These are phyloP conservation scores for Campaea margaritaria DNA, from an alignment of 2,888 invertebrate genomes.

Conservation along the genomic window DNA sequence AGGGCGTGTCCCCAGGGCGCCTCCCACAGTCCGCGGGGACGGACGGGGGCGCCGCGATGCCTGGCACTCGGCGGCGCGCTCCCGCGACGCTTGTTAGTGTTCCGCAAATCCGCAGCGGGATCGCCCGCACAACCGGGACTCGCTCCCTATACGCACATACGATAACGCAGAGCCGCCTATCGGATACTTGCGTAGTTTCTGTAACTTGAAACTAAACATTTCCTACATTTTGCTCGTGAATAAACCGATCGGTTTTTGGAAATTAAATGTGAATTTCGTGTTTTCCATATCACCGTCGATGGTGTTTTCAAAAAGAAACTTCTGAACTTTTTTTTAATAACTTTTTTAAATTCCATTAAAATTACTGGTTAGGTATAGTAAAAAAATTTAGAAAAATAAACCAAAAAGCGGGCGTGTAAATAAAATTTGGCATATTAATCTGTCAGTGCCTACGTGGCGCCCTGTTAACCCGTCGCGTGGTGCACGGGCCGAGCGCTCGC, in stretches of 20 bases:
- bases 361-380: neutral
- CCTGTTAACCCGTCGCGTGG: conserved; percentile 3
- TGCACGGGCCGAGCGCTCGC: conserved; percentile 28
- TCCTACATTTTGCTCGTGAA: conserved; percentile 3
- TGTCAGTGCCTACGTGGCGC: conserved; percentile 5
- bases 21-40: conserved; percentile 83
- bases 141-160: conserved; percentile 80
- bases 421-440: conserved; percentile 1
- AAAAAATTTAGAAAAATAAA: neutral
- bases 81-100: conserved; percentile 85
- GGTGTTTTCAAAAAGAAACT: conserved; percentile 12
- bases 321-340: neutral
- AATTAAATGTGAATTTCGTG: too few species aligned
- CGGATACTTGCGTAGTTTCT: conserved; percentile 58
- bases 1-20: conserved; percentile 85
- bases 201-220: conserved; percentile 31
- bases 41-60: conserved; percentile 83
- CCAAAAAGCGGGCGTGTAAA: conserved; percentile 2
- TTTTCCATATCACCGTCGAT: neutral
- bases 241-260: conserved; percentile 2
- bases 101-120: conserved; percentile 85
- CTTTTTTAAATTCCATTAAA: neutral
- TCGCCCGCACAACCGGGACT: conserved; percentile 83
- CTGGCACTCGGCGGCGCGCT: conserved; percentile 80
- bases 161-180: conserved; percentile 79